Conservation (phyloP, 2,113 vertebrate genomes). For the Junco hyemalis region DNA sequence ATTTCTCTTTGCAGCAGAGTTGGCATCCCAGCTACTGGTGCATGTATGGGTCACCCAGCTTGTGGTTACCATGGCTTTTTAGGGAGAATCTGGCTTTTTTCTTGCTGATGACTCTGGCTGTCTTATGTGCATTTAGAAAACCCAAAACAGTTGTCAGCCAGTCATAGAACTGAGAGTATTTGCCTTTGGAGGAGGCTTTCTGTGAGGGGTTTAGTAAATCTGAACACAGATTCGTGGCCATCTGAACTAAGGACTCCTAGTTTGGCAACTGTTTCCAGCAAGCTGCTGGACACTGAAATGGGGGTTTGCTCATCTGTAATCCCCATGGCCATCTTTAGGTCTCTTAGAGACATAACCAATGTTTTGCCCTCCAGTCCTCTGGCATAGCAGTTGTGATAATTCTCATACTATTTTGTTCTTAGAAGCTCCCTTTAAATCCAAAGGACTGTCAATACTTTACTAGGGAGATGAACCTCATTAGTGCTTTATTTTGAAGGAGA, state of each 20-base stretch:
- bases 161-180: not conserved
- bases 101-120: not conserved
- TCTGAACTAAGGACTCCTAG: not conserved
- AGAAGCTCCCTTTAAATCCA: not conserved
- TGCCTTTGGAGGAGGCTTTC: slow-evolving; percentile 1
- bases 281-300: not conserved
- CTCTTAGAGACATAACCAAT: not conserved
- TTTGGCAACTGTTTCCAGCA: not conserved
- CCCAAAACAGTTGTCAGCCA: not conserved
- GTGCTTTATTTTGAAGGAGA: not conserved
- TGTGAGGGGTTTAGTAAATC: not conserved
- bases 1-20: not conserved
- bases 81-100: not conserved
- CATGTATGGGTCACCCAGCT: not conserved
- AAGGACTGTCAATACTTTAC: not conserved
- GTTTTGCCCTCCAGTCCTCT: not conserved
- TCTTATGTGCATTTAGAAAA: not conserved
- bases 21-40: not conserved
- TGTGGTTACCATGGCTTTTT: not conserved
- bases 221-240: not conserved
- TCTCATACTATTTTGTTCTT: not conserved
- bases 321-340: not conserved
- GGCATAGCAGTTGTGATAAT: not conserved
- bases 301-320: not conserved
- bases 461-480: not conserved